Evolutionary conservation across 2,797 vertebrate species (phyloP), one percentile per base, ranked within the genome.

Genomic region (Bradypus variegatus): DNA sequence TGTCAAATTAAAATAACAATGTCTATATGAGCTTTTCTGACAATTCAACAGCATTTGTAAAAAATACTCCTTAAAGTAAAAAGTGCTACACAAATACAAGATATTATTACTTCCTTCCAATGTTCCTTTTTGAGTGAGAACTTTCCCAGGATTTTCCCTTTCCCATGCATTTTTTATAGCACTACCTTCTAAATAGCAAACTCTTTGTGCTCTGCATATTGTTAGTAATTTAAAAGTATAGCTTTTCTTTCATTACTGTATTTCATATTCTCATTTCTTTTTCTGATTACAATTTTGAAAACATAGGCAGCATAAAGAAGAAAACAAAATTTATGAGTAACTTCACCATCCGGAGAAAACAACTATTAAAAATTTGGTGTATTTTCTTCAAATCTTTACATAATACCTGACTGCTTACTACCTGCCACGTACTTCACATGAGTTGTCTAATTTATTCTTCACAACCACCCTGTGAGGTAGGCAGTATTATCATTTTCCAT

Each of bases 131-230:
- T 33, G 8, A 72, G 50, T 78, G 58, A 62, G 62, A 87, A 86
- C 50, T 78, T 95, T 81, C 11, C 69, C 69, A 73, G 88, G 72
- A 94, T 92, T 93, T 95, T 69, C 58, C 79, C 77, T 91, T 82
- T 81, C 62, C 65, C 64, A 48, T 11, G 62, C 3, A 45, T 86
- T 60, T 87, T 58, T 87, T 70, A 86, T 8, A 84, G 15, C 50
- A 10, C 38, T 79, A 55, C 15, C 21, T 67, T 84, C 73, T 80
- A 75, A 92, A 58, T 13, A 81, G n/a, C 31, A 94, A 83, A 79
- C 18, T 29, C 19, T n/a, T 50, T 80, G 70, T 16, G 5, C 50
- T 69, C 2, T 48, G 36, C 83, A 64, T 72, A 75, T 15, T 60
- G 62, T 23, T 29, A 14, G 50, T 84, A 80, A 93, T 91, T 89